These are phyloP conservation scores for Xiphophorus birchmanni DNA, from an alignment of 2,797 vertebrate genomes.

Conservation along the genomic window DNA sequence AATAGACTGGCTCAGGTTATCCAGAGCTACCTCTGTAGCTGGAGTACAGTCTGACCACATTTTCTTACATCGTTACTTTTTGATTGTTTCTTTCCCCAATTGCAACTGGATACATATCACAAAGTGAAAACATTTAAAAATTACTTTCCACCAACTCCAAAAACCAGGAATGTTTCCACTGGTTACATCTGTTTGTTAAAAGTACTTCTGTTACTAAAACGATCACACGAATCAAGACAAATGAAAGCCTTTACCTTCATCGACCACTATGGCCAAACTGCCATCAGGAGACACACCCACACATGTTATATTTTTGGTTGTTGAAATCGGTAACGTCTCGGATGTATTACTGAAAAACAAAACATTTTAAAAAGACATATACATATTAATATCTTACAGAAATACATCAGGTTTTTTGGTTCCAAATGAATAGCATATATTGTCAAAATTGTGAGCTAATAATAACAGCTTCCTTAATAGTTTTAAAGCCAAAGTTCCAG, in stretches of 20 bases:
- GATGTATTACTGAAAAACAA: slow-evolving; percentile 88
- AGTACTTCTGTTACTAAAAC: neutral
- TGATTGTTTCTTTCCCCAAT: neutral
- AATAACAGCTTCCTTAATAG: no score
- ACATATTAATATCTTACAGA: neutral
- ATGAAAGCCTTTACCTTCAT: slow-evolving; percentile 87
- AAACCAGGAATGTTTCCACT: neutral
- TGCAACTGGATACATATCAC: neutral
- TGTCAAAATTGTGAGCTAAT: no score
- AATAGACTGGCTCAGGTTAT: neutral
- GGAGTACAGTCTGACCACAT: no score
- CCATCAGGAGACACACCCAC: slow-evolving; percentile 93
- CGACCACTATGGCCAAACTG: slow-evolving; percentile 88
- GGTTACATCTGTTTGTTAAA: neutral
- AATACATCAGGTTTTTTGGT: neutral
- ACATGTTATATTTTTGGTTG: slow-evolving; percentile 88
- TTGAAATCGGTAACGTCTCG: slow-evolving; percentile 89
- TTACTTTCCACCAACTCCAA: neutral
- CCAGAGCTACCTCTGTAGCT: neutral
- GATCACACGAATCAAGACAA: neutral
- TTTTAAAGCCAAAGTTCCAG: no score
- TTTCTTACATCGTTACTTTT: neutral
- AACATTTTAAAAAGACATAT: no score
- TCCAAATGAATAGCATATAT: neutral
- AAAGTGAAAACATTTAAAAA: neutral